Conservation (phyloP, 2,113 vertebrate species). For the Pangasianodon hypophthalmus region DNA sequence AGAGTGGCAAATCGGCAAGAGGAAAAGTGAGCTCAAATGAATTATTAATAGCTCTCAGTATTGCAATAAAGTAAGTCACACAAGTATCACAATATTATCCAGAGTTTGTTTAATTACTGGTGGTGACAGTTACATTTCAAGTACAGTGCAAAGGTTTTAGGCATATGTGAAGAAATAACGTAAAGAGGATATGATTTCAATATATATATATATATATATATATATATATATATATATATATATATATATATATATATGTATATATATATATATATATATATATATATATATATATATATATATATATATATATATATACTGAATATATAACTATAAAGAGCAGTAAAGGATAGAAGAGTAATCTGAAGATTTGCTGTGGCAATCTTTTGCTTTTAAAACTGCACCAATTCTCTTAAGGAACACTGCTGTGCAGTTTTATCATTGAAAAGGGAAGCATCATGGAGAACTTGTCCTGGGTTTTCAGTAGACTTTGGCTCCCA, state of each 20-base stretch:
- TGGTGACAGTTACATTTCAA: neutral
- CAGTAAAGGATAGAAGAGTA: neutral
- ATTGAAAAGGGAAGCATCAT: neutral
- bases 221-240: too few relatives aligned
- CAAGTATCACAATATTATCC: conserved; percentile 4
- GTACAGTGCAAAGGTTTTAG: neutral
- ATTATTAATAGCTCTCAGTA: conserved; percentile 25
- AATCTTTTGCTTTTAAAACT: neutral
- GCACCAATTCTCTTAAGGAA: neutral
- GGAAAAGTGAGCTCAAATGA: neutral
- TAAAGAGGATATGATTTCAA: neutral
- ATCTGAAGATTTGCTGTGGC: neutral
- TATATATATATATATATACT: too few relatives aligned
- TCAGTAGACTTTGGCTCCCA: neutral
- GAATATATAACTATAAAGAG: neutral
- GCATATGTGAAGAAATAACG: neutral
- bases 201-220: too few relatives aligned
- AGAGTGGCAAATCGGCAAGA: conserved; percentile 72
- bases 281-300: too few relatives aligned
- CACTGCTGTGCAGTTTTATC: neutral
- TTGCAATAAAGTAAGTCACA: neutral
- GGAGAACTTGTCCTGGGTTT: neutral
- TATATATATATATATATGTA: too few relatives aligned
- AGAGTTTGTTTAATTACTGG: neutral
- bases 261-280: too few relatives aligned